Evolutionary conservation across 2,888 invertebrate species (phyloP).

Genomic region (Helobdella robusta): DNA sequence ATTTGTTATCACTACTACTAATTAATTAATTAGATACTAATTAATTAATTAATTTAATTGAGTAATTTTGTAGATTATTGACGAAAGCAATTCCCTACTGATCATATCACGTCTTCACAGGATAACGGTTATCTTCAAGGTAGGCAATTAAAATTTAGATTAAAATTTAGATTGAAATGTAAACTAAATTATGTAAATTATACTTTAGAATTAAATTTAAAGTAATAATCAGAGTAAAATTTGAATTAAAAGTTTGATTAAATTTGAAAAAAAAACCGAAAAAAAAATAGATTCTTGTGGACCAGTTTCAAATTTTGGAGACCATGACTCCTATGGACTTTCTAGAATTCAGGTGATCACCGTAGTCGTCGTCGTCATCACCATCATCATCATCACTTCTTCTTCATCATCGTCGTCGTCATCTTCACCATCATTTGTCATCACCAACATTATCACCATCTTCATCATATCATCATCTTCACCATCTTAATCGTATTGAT

Average conservation of each 20-base stretch:
- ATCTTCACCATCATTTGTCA: too few species aligned
- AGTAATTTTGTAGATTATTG: conserved; percentile 56
- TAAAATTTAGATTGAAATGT: neutral
- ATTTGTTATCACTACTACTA: too few species aligned
- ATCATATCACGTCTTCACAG: conserved; percentile 82
- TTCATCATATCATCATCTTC: too few species aligned
- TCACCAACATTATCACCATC: too few species aligned
- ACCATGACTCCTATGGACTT: conserved; percentile 98
- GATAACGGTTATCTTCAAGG: conserved; percentile 72
- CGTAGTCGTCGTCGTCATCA: too few species aligned
- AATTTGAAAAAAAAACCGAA: neutral
- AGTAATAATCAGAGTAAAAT: too few species aligned
- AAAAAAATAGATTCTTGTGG: conserved; percentile 71
- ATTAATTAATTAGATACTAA: too few species aligned
- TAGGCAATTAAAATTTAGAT: conserved; percentile 31
- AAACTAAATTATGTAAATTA: neutral
- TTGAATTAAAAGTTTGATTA: too few species aligned
- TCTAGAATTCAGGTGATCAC: conserved; percentile 69
- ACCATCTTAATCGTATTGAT: too few species aligned
- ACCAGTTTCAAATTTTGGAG: conserved; percentile 92
- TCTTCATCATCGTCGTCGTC: too few species aligned
- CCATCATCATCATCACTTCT: too few species aligned
- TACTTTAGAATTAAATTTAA: too few species aligned
- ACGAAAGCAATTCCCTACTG: conserved; percentile 83
- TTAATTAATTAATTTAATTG: neutral